phyloP scores from a whole-genome alignment of 2,113 vertebrate genomes.

The Tragelaphus imberbis region DNA sequence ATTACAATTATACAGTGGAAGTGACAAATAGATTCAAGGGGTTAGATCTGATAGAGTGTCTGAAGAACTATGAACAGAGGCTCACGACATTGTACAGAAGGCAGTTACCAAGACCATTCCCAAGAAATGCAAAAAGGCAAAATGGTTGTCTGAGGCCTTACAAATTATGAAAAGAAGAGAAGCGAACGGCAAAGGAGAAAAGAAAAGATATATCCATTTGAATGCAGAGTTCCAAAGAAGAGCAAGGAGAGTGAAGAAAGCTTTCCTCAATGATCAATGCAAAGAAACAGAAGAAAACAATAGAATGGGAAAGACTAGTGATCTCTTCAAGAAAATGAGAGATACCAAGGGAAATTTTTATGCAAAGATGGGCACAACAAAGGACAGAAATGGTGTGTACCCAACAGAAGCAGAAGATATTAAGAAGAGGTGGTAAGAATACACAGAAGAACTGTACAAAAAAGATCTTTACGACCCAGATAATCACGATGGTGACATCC shows the following conservation, averaged over 20 bases:
- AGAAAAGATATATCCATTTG: background rate
- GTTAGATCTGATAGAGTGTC: background rate
- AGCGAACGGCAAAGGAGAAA: accelerated
- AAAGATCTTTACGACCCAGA: background rate
- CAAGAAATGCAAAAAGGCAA: background rate
- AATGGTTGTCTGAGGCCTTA: background rate
- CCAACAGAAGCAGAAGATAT: background rate
- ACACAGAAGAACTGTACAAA: background rate
- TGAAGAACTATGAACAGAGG: background rate
- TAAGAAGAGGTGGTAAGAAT: background rate
- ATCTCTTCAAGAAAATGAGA: background rate
- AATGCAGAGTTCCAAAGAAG: background rate
- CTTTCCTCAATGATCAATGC: background rate
- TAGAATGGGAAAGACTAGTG: background rate
- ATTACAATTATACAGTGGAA: background rate
- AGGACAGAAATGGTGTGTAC: background rate
- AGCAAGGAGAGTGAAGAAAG: background rate
- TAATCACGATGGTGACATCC: background rate
- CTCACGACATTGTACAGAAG: background rate
- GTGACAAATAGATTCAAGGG: background rate
- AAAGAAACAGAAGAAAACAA: background rate
- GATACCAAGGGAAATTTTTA: background rate
- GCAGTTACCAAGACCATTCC: background rate
- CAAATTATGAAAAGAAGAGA: background rate
- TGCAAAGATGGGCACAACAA: background rate